Evolutionary conservation across 2,113 vertebrate genomes (phyloP).

Genomic region (Ageneiosus marmoratus): DNA sequence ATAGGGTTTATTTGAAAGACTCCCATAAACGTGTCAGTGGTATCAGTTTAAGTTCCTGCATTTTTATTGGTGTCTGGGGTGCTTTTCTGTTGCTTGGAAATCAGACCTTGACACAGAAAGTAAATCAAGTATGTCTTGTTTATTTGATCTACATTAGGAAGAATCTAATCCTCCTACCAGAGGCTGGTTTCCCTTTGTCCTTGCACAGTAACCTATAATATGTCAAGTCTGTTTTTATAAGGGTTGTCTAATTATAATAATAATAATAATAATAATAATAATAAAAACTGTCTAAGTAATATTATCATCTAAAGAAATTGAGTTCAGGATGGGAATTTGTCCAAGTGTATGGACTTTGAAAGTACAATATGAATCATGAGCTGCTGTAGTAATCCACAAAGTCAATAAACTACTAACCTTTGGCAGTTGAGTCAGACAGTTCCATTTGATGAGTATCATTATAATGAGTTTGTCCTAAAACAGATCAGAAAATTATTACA

Average conservation of each 20-base stretch:
- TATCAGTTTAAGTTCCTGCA: background rate
- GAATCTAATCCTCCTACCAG: background rate
- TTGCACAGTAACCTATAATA: background rate
- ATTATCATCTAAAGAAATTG: too few species aligned
- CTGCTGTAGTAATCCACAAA: background rate
- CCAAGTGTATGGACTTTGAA: too few species aligned
- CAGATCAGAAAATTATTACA: too few species aligned
- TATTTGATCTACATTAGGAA: slow-evolving; percentile 9
- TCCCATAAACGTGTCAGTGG: slow-evolving; percentile 16
- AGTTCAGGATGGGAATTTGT: too few species aligned
- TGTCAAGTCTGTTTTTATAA: background rate
- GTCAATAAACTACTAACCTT: background rate
- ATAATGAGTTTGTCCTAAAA: background rate
- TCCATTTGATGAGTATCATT: background rate
- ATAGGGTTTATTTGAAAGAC: slow-evolving; percentile 22
- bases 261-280: too few species aligned
- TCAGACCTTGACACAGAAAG: slow-evolving; percentile 36
- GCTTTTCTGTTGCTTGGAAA: slow-evolving; percentile 32
- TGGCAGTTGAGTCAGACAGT: background rate
- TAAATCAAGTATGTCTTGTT: slow-evolving; percentile 46
- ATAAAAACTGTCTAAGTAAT: too few species aligned
- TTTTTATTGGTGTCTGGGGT: slow-evolving; percentile 14
- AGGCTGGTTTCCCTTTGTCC: background rate
- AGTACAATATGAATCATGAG: too few species aligned
- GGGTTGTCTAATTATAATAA: background rate